Percentiles rank a stretch among this genome's conserved stretches.
Evolutionary conservation across 2,797 vertebrate species (phyloP).

Genomic region (Etheostoma perlongum): DNA sequence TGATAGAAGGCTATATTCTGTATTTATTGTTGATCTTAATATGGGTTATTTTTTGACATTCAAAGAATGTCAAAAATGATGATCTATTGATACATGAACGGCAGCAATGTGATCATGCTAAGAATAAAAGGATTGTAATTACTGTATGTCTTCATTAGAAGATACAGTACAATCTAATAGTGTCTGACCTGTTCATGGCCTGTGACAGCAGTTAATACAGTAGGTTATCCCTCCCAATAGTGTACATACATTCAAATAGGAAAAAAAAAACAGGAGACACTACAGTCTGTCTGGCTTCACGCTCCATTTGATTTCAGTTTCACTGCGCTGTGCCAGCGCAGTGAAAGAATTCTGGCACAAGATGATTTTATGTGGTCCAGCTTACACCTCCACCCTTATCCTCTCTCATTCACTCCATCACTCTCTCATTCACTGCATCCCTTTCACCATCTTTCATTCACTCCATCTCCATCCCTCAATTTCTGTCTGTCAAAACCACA

Average conservation of each 20-base stretch:
- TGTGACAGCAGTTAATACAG: not conserved
- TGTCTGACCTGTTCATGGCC: not conserved
- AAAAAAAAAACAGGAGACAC: conserved; percentile 38
- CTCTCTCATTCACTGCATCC: conserved; percentile 49
- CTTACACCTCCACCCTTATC: conserved; percentile 71
- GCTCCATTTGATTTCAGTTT: conserved; percentile 55
- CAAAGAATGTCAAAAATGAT: too few species aligned
- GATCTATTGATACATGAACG: not conserved
- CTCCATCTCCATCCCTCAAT: conserved; percentile 23
- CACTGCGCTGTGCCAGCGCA: conserved; percentile 63
- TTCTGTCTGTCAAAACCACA: conserved; percentile 18
- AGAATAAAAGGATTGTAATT: not conserved
- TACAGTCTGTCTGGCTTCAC: conserved; percentile 64
- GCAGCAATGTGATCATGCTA: not conserved
- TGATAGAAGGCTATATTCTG: too few species aligned
- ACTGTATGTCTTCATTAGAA: not conserved
- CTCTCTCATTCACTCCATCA: conserved; percentile 46
- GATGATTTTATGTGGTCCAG: conserved; percentile 64
- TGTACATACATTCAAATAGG: conserved; percentile 22
- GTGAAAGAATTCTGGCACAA: conserved; percentile 65
- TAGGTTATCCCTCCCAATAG: not conserved
- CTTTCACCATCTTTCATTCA: conserved; percentile 50
- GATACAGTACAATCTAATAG: not conserved
- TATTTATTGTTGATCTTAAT: not conserved
- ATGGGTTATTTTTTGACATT: not conserved